phyloP scores from a whole-genome alignment of 2,888 invertebrate species.

The Incurvaria masculella region DNA sequence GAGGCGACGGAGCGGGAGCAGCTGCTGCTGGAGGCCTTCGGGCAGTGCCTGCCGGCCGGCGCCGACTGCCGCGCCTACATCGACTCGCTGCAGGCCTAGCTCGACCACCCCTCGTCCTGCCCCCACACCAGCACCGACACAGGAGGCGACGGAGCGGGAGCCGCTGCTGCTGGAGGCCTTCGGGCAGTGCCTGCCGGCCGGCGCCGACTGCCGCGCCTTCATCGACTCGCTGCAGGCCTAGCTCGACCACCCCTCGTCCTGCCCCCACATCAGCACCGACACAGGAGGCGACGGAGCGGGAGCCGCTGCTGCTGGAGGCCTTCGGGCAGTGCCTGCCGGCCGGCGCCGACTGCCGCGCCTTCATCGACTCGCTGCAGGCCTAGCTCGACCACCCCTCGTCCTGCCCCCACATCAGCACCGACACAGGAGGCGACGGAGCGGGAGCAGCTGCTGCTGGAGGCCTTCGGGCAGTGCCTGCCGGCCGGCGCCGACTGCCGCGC shows the following conservation, averaged over 20 bases:
- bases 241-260: too few relatives aligned
- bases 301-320: slow-evolving; percentile 77
- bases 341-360: slow-evolving; percentile 37
- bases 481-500: slow-evolving; percentile 44
- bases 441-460: slow-evolving; percentile 77
- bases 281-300: slow-evolving; percentile 63
- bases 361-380: slow-evolving; percentile 37
- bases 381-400: too few relatives aligned
- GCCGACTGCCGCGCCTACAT: neutral
- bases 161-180: slow-evolving; percentile 80
- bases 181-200: slow-evolving; percentile 75
- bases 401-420: too few relatives aligned
- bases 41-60: slow-evolving; percentile 73
- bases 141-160: slow-evolving; percentile 64
- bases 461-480: slow-evolving; percentile 81
- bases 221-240: slow-evolving; percentile 36
- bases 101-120: too few relatives aligned
- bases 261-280: too few relatives aligned
- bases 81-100: too few relatives aligned
- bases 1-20: slow-evolving; percentile 68
- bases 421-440: slow-evolving; percentile 62
- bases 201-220: slow-evolving; percentile 40
- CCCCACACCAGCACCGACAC: too few relatives aligned
- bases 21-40: slow-evolving; percentile 79
- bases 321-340: slow-evolving; percentile 82